Base-by-base conservation (phyloP, 2,797 vertebrate species). In the Sebastes kiyomatsui region DNA sequence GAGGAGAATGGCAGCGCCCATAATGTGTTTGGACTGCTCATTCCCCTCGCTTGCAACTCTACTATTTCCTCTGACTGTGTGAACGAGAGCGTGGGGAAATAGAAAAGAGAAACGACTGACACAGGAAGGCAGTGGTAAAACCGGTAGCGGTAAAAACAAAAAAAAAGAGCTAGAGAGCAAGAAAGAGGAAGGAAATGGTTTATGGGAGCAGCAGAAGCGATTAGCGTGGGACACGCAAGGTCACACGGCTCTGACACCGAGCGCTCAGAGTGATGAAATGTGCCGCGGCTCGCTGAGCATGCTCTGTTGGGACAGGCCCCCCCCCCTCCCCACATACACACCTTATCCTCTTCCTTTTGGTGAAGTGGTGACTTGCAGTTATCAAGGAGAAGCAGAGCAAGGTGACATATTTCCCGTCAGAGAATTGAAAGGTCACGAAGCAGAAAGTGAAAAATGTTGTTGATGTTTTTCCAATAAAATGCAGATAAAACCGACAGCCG, bases 111-210 rank as follows among this genome's bases (percentile, higher is more conserved):
- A 54, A 28, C 30, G 42, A 71, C 62, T 67, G 73, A 80, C 52
- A 69, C 79, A 72, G 81, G 80, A 82, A 81, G 79, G 32, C 20
- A 20, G 82, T 2, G 82, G 85, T 81, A 11, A 66, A 64, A 52
- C 66, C 58, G 69, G 30, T 23, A 55, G 60, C 16, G 33, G 64
- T 38, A 16, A 62, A 62, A 32, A 52, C 46, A 56, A 9, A 18
- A 79, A 28, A 28, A 28, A 28, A 28, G 23, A 60, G 58, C 42
- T 3, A 6, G 46, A 62, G 46, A 65, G 62, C 11, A 12, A 46
- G 46, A 65, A 38, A 73, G 73, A 76, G 78, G 76, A 81, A 85
- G 82, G 73, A 87, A 78, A 88, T 61, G 78, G 69, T 84, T 88
- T 67, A 68, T 65, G 60, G 68, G 84, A 80, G 72, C 59, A 67